Evolutionary conservation across 1,140 invertebrate genomes (phyloP).

Genomic region (Leptinotarsa undecemlineata): DNA sequence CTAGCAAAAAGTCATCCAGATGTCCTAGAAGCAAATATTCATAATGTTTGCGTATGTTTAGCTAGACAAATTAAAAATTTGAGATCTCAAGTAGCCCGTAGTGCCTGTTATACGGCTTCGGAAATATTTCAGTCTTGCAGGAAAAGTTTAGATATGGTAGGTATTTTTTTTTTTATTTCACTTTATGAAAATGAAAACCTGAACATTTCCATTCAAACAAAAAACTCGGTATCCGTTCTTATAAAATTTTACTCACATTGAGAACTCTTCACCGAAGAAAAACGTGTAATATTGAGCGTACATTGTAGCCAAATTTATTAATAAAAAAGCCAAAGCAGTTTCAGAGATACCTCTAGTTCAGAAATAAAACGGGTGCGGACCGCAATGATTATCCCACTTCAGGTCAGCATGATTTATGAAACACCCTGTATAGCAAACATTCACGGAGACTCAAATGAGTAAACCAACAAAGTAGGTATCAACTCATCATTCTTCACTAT

Average conservation of each 20-base stretch:
- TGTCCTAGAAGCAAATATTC: conserved; percentile 61
- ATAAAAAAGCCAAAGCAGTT: no score
- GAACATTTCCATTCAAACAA: background rate
- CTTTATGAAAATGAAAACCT: background rate
- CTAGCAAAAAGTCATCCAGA: conserved; percentile 75
- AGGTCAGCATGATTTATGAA: no score
- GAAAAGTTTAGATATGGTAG: conserved; percentile 75
- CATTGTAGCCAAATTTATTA: no score
- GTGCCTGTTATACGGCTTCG: conserved; percentile 77
- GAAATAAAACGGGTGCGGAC: no score
- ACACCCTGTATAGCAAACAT: no score
- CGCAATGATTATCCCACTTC: no score
- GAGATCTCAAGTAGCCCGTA: conserved; percentile 85
- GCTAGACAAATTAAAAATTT: conserved; percentile 83
- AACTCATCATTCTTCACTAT: no score
- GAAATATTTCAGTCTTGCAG: conserved; percentile 75
- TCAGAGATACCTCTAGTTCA: no score
- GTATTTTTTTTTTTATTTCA: conserved; percentile 37
- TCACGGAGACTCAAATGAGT: no score
- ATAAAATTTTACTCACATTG: background rate
- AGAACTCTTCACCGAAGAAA: no score
- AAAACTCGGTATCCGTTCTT: background rate
- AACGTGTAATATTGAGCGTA: no score
- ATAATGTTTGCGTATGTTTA: conserved; percentile 70
- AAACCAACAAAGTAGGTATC: no score